phyloP scores from a whole-genome alignment of 2,888 invertebrate species.

The Diplolepis rosae region DNA sequence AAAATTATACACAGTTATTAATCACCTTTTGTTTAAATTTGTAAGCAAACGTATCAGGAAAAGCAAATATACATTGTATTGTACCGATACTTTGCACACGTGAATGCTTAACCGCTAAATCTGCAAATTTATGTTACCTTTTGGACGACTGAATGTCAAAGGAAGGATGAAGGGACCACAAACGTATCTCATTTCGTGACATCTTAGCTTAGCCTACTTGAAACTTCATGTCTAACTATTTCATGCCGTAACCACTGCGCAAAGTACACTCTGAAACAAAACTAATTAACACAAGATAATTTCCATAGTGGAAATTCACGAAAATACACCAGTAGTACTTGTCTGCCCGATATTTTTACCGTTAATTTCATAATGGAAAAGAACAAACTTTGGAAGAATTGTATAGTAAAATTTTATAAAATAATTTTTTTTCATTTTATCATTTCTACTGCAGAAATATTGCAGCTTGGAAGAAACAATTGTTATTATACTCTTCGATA shows the following conservation, averaged over 20 bases:
- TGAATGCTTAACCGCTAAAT: neutral
- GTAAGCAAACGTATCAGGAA: neutral
- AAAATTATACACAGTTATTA: neutral
- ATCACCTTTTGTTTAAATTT: neutral
- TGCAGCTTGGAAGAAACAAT: too few species aligned
- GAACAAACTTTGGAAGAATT: too few species aligned
- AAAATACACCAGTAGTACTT: too few species aligned
- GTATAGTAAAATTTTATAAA: too few species aligned
- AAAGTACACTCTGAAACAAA: constrained; percentile 7
- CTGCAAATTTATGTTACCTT: constrained; percentile 1
- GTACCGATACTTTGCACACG: too few species aligned
- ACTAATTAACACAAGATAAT: constrained; percentile 9
- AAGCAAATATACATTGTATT: constrained; percentile 1
- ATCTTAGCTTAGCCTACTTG: constrained; percentile 16
- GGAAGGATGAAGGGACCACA: constrained; percentile 6
- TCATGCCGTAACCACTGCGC: neutral
- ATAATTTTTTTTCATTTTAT: too few species aligned
- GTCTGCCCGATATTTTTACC: too few species aligned
- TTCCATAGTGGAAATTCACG: neutral
- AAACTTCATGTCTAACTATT: constrained; percentile 23
- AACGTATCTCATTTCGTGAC: constrained; percentile 2
- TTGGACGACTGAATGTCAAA: neutral
- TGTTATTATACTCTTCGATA: too few species aligned
- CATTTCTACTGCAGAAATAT: too few species aligned
- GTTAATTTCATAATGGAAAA: too few species aligned